phyloP scores from a whole-genome alignment of 2,888 invertebrate genomes.

The Lasioglossum vierecki region DNA sequence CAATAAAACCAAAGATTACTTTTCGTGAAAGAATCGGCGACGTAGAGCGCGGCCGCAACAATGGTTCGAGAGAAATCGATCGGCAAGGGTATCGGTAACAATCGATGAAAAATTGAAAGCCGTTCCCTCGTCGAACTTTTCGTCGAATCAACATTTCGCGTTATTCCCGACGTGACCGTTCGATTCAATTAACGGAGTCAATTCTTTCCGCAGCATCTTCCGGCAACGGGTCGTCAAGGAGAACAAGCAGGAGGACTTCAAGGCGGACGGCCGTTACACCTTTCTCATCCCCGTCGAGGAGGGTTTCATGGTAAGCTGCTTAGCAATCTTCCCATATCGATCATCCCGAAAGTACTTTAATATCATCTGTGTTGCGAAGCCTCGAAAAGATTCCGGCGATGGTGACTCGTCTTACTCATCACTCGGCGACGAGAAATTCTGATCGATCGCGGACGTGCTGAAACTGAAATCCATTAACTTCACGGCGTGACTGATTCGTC shows the following conservation, averaged over 20 bases:
- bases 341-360: constrained; percentile 57
- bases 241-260: constrained; percentile 90
- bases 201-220: constrained; percentile 86
- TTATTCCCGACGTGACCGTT: background rate
- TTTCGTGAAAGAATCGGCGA: background rate
- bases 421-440: constrained; percentile 35
- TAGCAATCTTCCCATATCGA: constrained; percentile 61
- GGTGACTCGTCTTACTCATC: constrained; percentile 18
- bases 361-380: constrained; percentile 51
- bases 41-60: background rate
- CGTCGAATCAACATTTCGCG: background rate
- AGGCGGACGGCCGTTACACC: constrained; percentile 92
- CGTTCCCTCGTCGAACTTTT: too few species aligned
- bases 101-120: background rate
- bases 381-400: constrained; percentile 39
- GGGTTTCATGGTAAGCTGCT: constrained; percentile 90
- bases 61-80: background rate
- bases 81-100: background rate
- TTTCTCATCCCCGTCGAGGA: constrained; percentile 96
- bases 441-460: constrained; percentile 35
- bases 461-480: constrained; percentile 18
- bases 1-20: background rate
- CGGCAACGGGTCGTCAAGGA: constrained; percentile 90
- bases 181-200: constrained; percentile 28
- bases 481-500: background rate